A percentile compares a stretch with the other conserved stretches of the same genome.
phyloP scores from a whole-genome alignment of 2,113 vertebrate species.

The Petromus typicus region DNA sequence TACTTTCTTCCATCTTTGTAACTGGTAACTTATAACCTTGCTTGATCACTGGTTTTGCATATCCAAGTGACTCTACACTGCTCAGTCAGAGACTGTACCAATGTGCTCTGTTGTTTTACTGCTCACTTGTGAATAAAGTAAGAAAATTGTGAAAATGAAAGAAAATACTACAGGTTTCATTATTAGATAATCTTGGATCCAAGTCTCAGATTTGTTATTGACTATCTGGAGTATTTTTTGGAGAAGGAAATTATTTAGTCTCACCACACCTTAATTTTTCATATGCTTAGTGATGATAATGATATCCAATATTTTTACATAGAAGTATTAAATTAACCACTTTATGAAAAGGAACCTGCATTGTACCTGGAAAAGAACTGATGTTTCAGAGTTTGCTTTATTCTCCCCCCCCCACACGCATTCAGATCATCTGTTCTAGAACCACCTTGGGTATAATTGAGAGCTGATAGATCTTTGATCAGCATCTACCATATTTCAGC shows the following conservation, averaged over 20 bases:
- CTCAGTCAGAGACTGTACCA: neutral
- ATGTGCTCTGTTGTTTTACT: neutral
- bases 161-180: neutral
- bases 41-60: neutral
- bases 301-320: neutral
- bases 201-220: conserved; percentile 33
- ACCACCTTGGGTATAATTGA: neutral
- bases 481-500: neutral
- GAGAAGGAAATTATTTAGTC: neutral
- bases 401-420: too few species aligned
- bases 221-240: neutral
- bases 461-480: neutral
- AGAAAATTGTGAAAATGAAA: neutral
- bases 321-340: neutral
- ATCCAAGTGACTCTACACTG: neutral
- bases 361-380: neutral
- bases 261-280: neutral
- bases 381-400: neutral
- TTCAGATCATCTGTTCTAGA: neutral
- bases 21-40: neutral
- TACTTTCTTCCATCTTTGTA: neutral
- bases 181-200: neutral
- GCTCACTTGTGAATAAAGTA: conserved; percentile 15
- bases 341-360: neutral
- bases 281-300: neutral